phyloP scores from a whole-genome alignment of 2,113 vertebrate species.

The Rousettus leschenaultii region DNA sequence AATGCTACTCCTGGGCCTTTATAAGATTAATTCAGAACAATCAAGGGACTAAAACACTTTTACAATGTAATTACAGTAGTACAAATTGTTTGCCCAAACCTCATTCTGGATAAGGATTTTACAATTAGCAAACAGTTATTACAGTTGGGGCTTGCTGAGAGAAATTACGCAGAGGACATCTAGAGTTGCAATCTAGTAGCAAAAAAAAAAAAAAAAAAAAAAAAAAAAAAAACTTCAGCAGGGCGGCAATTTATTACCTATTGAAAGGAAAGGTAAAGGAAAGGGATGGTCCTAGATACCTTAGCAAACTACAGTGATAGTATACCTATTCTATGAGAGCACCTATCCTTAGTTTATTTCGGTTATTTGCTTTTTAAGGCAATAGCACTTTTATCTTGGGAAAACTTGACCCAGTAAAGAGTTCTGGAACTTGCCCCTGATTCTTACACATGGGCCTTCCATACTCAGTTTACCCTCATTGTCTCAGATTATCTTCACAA shows the following conservation, averaged over 20 bases:
- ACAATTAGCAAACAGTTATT: constrained; percentile 86
- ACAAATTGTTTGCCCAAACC: constrained; percentile 85
- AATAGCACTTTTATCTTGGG: constrained; percentile 3
- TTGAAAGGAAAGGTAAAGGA: constrained; percentile 78
- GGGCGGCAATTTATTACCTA: constrained; percentile 83
- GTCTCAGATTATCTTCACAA: neutral
- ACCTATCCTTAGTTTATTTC: neutral
- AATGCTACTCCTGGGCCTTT: constrained; percentile 65
- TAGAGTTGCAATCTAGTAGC: constrained; percentile 73
- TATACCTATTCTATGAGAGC: constrained; percentile 10
- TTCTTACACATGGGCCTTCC: neutral
- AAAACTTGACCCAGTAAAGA: neutral
- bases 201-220: constrained; percentile 69
- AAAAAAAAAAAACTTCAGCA: constrained; percentile 56
- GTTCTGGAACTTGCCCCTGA: neutral
- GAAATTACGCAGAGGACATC: constrained; percentile 57
- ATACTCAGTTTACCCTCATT: neutral
- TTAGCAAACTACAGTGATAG: neutral
- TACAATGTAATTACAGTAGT: constrained; percentile 82
- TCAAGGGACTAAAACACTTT: constrained; percentile 75
- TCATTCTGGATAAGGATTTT: constrained; percentile 84
- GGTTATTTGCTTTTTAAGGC: constrained; percentile 55
- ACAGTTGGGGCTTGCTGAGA: constrained; percentile 74
- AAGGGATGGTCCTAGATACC: constrained; percentile 21
- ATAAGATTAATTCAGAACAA: constrained; percentile 71